These are phyloP conservation scores for Polyploca ridens DNA, from an alignment of 2,888 invertebrate species.

Conservation along the genomic window DNA sequence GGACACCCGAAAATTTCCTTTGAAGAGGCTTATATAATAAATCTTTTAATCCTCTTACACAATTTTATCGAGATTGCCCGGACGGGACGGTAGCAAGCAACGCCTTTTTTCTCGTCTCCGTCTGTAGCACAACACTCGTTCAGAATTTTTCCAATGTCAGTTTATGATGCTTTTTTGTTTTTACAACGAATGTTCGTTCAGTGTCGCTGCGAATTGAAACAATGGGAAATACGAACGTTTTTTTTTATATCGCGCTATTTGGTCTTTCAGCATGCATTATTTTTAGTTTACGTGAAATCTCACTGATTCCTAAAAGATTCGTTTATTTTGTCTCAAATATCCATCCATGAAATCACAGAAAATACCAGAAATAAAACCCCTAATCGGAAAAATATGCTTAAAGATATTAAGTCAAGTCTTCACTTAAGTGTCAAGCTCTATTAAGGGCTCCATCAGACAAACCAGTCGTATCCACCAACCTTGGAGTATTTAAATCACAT, in stretches of 20 bases:
- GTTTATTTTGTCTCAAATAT: too few species aligned
- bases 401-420: slow-evolving; percentile 21
- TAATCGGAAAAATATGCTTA: neutral
- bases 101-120: slow-evolving; percentile 38
- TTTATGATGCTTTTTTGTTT: slow-evolving; percentile 42
- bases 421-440: slow-evolving; percentile 30
- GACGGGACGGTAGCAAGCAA: slow-evolving; percentile 35
- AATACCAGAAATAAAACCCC: neutral
- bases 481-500: slow-evolving; percentile 68
- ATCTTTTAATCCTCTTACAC: slow-evolving; percentile 82
- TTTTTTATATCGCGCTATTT: too few species aligned
- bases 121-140: slow-evolving; percentile 26
- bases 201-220: slow-evolving; percentile 24
- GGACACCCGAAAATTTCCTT: slow-evolving; percentile 75
- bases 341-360: neutral
- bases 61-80: slow-evolving; percentile 79
- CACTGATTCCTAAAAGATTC: too few species aligned
- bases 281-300: too few species aligned
- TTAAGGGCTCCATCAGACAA: slow-evolving; percentile 42
- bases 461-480: slow-evolving; percentile 26
- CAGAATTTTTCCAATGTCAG: slow-evolving; percentile 51
- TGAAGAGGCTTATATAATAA: slow-evolving; percentile 76
- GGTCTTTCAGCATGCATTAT: too few species aligned
- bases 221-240: too few species aligned
- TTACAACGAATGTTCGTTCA: slow-evolving; percentile 46